Conservation (phyloP, 2,797 vertebrate species). For the Neostethus bicornis region DNA sequence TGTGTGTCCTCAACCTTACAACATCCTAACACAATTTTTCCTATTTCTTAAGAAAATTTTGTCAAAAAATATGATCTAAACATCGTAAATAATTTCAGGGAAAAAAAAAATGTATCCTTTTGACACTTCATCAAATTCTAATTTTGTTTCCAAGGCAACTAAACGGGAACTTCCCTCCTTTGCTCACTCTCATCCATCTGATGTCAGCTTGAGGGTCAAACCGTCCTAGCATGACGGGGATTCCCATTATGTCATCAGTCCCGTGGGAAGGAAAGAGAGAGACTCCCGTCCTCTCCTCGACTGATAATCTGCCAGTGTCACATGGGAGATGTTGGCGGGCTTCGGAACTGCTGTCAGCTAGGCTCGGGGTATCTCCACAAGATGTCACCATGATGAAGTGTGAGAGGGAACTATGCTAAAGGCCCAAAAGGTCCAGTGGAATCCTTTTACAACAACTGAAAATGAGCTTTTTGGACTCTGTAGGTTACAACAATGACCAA, state of each 20-base stretch:
- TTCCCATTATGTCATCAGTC: constrained; percentile 63
- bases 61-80: no score
- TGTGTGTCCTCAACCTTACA: no score
- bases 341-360: constrained; percentile 12
- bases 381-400: constrained; percentile 35
- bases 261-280: constrained; percentile 14
- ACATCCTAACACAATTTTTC: no score
- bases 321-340: constrained; percentile 11
- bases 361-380: constrained; percentile 16
- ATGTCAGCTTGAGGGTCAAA: constrained; percentile 44
- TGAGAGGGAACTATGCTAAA: constrained; percentile 16
- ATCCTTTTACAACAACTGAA: constrained; percentile 45
- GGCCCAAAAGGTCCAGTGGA: constrained; percentile 18
- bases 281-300: constrained; percentile 24
- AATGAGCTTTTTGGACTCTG: constrained; percentile 43
- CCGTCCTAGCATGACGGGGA: constrained; percentile 38
- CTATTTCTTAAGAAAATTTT: no score
- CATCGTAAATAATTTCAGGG: no score
- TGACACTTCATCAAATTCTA: no score
- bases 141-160: neutral
- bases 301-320: constrained; percentile 57
- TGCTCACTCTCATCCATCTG: constrained; percentile 26
- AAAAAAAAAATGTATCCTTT: no score
- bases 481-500: constrained; percentile 31
- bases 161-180: constrained; percentile 13